Evolutionary conservation across 2,797 vertebrate genomes (phyloP).

Genomic region (Poeciliopsis turneri): DNA sequence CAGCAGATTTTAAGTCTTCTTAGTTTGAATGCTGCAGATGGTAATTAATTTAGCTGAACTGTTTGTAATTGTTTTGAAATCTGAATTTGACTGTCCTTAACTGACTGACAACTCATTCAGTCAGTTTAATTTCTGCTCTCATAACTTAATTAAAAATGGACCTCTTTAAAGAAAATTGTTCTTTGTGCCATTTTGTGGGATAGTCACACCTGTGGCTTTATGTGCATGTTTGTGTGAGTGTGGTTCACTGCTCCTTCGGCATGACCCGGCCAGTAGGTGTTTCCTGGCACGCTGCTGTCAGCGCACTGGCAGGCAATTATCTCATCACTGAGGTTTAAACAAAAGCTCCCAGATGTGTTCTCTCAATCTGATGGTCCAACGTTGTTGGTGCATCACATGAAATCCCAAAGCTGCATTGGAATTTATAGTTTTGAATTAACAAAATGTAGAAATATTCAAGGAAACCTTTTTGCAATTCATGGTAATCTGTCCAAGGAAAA

Average conservation of each 20-base stretch:
- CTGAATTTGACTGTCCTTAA: background rate
- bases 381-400: background rate
- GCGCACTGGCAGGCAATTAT: too few species aligned
- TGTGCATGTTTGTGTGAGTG: too few species aligned
- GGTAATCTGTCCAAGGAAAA: background rate
- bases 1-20: background rate
- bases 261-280: too few species aligned
- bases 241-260: too few species aligned
- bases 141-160: background rate
- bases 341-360: too few species aligned
- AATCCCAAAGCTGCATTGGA: background rate
- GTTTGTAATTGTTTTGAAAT: background rate
- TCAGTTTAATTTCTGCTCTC: background rate
- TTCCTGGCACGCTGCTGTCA: too few species aligned
- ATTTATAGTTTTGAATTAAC: background rate
- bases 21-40: background rate
- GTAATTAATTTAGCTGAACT: background rate
- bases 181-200: background rate
- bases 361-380: too few species aligned
- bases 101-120: background rate
- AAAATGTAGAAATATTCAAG: background rate
- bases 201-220: too few species aligned
- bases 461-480: background rate
- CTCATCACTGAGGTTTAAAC: too few species aligned
- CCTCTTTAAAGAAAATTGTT: background rate